phyloP scores from a whole-genome alignment of 2,797 vertebrate species.

The Natrix natrix region DNA sequence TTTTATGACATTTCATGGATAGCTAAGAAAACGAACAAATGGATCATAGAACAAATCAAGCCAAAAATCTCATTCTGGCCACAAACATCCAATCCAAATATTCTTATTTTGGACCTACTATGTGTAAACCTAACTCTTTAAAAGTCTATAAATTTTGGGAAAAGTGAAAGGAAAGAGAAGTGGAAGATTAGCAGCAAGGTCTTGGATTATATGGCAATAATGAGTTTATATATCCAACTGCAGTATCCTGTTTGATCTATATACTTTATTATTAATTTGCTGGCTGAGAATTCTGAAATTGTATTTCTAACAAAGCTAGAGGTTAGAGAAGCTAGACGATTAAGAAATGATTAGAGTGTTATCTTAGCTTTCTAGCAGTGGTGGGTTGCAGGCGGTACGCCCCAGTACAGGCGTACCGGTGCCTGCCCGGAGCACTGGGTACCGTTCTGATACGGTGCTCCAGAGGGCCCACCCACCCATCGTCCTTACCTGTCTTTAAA shows the following conservation, averaged over 20 bases:
- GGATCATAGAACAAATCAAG: neutral
- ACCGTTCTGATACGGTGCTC: too few relatives aligned
- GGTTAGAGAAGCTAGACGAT: neutral
- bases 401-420: too few relatives aligned
- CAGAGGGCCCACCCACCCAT: too few relatives aligned
- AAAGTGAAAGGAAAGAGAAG: neutral
- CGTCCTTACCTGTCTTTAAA: too few relatives aligned
- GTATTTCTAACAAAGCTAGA: neutral
- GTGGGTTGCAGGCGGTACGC: too few relatives aligned
- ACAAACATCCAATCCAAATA: neutral
- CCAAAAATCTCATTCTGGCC: neutral
- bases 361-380: neutral
- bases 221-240: neutral
- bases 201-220: neutral
- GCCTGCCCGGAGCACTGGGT: too few relatives aligned
- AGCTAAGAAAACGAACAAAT: neutral
- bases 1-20: neutral
- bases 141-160: neutral
- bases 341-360: neutral
- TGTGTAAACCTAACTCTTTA: neutral
- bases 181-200: neutral
- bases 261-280: neutral
- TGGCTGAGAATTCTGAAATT: neutral
- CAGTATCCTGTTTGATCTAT: neutral
- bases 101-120: neutral